Conservation (phyloP, 2,797 vertebrate species). For the Podargus strigoides region DNA sequence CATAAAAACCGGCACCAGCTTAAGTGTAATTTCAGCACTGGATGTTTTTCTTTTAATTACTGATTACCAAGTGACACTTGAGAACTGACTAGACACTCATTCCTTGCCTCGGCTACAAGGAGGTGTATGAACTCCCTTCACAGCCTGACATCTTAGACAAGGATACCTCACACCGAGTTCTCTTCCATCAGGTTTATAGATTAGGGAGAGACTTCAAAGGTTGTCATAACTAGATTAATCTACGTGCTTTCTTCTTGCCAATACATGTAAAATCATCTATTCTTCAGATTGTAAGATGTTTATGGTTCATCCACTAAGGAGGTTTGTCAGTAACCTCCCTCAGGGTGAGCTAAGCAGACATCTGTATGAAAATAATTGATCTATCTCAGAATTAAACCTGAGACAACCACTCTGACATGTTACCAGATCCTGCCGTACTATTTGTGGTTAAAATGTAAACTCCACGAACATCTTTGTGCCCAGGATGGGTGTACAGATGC, state of each 20-base stretch:
- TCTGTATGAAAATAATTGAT: neutral
- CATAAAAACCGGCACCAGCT: neutral
- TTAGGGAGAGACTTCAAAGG: neutral
- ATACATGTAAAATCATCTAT: neutral
- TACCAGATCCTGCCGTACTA: neutral
- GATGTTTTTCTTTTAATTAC: neutral
- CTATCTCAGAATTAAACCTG: neutral
- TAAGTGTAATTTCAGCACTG: slow-evolving; percentile 20
- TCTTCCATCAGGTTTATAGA: neutral
- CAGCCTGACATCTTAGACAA: neutral
- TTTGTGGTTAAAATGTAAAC: neutral
- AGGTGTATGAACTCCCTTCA: neutral
- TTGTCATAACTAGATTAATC: neutral
- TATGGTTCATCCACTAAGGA: neutral
- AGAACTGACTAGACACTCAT: neutral
- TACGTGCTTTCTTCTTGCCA: neutral
- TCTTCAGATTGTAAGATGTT: neutral
- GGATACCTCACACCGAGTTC: neutral
- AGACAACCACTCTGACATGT: neutral
- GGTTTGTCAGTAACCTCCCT: neutral
- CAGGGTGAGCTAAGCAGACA: no score
- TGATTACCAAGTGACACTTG: neutral
- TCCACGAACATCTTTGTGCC: fast-evolving
- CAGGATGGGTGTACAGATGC: fast-evolving
- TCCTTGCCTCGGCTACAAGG: neutral